phyloP scores from a whole-genome alignment of 2,888 invertebrate species.

The Drosophila quinaria region DNA sequence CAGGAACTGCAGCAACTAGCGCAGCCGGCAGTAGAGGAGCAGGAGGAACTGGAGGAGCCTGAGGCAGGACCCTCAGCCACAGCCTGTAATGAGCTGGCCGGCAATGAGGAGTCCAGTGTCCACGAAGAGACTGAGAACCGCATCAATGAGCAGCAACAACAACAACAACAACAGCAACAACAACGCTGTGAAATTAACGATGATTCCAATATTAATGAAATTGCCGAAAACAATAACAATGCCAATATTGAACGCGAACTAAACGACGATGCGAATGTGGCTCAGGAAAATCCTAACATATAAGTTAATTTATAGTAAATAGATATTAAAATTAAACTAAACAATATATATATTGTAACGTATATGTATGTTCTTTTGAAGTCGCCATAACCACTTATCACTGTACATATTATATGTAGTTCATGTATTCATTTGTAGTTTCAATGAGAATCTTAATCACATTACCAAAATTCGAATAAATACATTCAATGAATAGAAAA shows the following conservation, averaged over 20 bases:
- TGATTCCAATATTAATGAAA: conserved; percentile 84
- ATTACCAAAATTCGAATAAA: conserved; percentile 51
- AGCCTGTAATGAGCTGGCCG: neutral
- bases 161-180: conserved; percentile 36
- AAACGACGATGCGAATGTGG: conserved; percentile 77
- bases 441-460: conserved; percentile 18
- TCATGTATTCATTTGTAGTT: conserved; percentile 12
- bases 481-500: conserved; percentile 8
- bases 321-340: neutral
- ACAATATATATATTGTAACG: neutral
- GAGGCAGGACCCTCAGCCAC: conserved; percentile 32
- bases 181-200: conserved; percentile 49
- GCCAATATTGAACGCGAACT: conserved; percentile 85
- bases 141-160: conserved; percentile 78
- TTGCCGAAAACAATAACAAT: conserved; percentile 85
- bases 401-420: conserved; percentile 48
- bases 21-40: neutral
- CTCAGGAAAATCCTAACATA: conserved; percentile 56
- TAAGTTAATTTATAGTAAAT: conserved; percentile 29
- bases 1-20: conserved; percentile 6
- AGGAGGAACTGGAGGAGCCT: neutral
- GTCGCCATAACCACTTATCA: conserved; percentile 29
- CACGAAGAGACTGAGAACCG: conserved; percentile 84
- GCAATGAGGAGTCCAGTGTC: conserved; percentile 19
- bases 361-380: conserved; percentile 12